These are phyloP conservation scores for Rachycentron canadum DNA, from an alignment of 2,797 vertebrate genomes.

Conservation along the genomic window DNA sequence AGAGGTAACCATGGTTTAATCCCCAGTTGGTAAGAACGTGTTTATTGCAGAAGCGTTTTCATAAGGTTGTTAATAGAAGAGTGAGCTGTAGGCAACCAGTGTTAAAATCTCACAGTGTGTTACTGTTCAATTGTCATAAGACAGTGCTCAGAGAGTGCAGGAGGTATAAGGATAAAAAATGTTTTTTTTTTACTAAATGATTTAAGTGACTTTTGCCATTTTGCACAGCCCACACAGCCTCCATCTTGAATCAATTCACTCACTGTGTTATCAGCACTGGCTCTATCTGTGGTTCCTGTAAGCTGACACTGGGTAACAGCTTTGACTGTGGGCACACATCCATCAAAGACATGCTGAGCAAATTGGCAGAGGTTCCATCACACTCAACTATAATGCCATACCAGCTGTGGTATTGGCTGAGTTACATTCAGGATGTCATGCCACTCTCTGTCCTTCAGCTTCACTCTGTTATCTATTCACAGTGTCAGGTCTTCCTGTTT, in stretches of 20 bases:
- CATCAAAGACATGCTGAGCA: constrained; percentile 45
- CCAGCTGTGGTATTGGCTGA: constrained; percentile 44
- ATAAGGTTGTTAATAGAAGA: constrained; percentile 27
- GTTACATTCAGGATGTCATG: constrained; percentile 26
- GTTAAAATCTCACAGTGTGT: constrained; percentile 23
- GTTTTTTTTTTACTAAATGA: too few species aligned
- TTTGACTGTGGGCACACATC: constrained; percentile 36
- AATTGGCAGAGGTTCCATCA: constrained; percentile 36
- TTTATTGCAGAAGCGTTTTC: constrained; percentile 45
- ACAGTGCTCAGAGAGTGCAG: not conserved
- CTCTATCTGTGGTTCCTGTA: constrained; percentile 39
- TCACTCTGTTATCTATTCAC: not conserved
- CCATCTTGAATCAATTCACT: constrained; percentile 35
- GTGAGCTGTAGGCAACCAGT: constrained; percentile 29
- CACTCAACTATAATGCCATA: constrained; percentile 25
- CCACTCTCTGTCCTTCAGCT: constrained; percentile 14
- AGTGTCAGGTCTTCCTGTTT: constrained; percentile 3
- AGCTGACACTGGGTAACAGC: constrained; percentile 45
- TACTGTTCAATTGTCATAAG: not conserved
- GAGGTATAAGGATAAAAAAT: not conserved
- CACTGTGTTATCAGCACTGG: not conserved
- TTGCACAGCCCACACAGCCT: not conserved
- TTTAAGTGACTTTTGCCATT: constrained; percentile 3
- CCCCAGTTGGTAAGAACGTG: constrained; percentile 4
- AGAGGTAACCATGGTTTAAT: not conserved